phyloP scores from a whole-genome alignment of 2,113 vertebrate genomes.

The Cygnus buccinator region DNA sequence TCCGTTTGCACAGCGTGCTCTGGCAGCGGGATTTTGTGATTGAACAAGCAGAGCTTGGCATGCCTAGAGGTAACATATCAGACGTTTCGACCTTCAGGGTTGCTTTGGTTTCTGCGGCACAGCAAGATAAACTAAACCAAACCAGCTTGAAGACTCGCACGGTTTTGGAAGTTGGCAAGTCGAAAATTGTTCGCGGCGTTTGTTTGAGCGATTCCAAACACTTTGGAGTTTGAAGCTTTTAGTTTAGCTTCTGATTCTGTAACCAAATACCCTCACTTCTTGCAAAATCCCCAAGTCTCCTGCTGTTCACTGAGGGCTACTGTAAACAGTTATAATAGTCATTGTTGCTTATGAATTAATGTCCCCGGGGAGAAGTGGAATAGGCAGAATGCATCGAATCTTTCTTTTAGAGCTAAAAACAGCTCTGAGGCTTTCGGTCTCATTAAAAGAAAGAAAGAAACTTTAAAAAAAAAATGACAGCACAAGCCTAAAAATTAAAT shows the following conservation, averaged over 20 bases:
- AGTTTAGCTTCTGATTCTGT: constrained; percentile 23
- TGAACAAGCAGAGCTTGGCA: background rate
- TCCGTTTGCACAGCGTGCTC: background rate
- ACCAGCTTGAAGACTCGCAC: background rate
- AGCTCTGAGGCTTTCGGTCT: background rate
- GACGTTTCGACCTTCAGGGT: background rate
- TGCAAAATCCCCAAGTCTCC: constrained; percentile 7
- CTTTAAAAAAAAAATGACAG: background rate
- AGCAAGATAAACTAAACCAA: constrained; percentile 11
- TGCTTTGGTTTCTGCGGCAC: constrained; percentile 9
- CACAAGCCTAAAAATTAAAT: background rate
- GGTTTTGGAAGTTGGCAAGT: background rate
- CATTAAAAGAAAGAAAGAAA: constrained; percentile 12
- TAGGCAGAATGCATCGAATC: constrained; percentile 10
- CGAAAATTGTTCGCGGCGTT: background rate
- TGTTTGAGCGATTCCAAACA: constrained; percentile 30
- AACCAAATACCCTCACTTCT: constrained; percentile 19
- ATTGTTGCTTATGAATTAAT: constrained; percentile 37
- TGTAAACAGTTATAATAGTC: constrained; percentile 43
- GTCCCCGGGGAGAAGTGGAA: background rate
- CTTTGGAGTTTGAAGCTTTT: constrained; percentile 5
- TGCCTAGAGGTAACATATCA: background rate
- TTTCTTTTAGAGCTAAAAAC: constrained; percentile 22
- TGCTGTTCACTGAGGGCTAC: background rate
- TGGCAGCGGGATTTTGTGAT: background rate